Conservation (phyloP, 2,888 invertebrate species). For the Lithophane semibrunnea region DNA sequence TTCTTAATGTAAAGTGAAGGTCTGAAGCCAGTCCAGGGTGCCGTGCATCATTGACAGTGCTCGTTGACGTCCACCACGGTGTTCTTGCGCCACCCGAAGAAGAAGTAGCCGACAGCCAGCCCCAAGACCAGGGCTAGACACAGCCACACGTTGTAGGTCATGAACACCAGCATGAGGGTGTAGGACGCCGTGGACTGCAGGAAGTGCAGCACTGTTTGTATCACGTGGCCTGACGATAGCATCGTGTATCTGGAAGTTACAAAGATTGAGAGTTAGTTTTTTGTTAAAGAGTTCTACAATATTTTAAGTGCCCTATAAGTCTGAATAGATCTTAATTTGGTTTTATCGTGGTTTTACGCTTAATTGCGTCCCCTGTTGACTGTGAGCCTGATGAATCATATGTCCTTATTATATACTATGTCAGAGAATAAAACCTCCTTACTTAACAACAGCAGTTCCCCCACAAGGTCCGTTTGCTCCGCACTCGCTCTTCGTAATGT, state of each 20-base stretch:
- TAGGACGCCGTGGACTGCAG: slow-evolving; percentile 97
- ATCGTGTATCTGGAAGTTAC: slow-evolving; percentile 93
- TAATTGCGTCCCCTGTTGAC: neutral
- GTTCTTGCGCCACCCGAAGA: slow-evolving; percentile 98
- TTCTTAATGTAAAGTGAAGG: slow-evolving; percentile 33
- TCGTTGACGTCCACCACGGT: slow-evolving; percentile 97
- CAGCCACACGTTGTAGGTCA: slow-evolving; percentile 99
- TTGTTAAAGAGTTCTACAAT: neutral
- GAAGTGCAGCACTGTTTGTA: slow-evolving; percentile 96
- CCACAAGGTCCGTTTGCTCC: slow-evolving; percentile 81
- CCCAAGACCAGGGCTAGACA: slow-evolving; percentile 97
- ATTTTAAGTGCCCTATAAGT: neutral
- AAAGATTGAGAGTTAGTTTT: neutral
- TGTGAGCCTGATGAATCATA: neutral
- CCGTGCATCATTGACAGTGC: slow-evolving; percentile 95
- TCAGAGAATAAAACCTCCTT: slow-evolving; percentile 52
- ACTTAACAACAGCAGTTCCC: slow-evolving; percentile 85
- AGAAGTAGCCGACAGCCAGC: slow-evolving; percentile 97
- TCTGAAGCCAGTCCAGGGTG: slow-evolving; percentile 30
- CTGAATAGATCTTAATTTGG: neutral
- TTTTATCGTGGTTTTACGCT: neutral
- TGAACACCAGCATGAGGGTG: slow-evolving; percentile 98
- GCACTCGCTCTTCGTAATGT: slow-evolving; percentile 88
- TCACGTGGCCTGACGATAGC: slow-evolving; percentile 94
- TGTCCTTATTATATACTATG: too few species aligned